Percentiles rank a stretch among this genome's conserved stretches.
These are phyloP conservation scores for Microcebus ravelobensis DNA, from an alignment of 2,113 vertebrate genomes.

Conservation along the genomic window DNA sequence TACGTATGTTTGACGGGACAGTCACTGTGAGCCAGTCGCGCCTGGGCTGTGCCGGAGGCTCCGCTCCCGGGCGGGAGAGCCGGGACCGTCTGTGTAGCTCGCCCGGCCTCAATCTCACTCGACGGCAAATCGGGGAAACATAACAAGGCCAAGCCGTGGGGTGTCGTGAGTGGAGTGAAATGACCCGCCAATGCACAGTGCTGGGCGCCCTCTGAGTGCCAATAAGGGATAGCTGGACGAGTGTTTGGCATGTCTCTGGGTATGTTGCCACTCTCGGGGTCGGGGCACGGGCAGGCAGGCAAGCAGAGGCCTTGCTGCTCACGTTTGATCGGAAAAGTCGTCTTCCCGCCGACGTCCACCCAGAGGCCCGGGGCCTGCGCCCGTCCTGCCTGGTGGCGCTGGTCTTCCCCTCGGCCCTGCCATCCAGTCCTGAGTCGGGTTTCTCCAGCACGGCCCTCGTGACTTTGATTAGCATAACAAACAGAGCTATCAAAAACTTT, in stretches of 20 bases:
- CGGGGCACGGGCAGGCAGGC: too few species aligned
- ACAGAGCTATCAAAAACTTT: not conserved
- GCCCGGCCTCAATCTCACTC: not conserved
- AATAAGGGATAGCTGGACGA: not conserved
- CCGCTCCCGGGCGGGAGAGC: too few species aligned
- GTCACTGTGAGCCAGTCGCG: too few species aligned
- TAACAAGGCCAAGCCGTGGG: not conserved
- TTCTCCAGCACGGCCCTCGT: not conserved
- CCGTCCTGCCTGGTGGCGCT: rapidly evolving
- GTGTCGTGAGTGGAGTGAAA: not conserved
- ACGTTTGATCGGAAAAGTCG: not conserved
- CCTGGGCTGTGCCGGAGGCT: not conserved
- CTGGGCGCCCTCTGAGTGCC: rapidly evolving
- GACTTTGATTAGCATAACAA: not conserved
- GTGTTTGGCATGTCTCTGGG: rapidly evolving
- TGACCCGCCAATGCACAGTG: not conserved
- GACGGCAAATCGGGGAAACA: not conserved
- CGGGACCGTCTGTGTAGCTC: not conserved
- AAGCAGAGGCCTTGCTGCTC: not conserved
- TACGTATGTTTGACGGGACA: not conserved
- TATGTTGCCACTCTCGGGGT: rapidly evolving
- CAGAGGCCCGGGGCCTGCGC: rapidly evolving
- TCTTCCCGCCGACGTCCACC: not conserved
- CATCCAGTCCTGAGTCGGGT: not conserved
- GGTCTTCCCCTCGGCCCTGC: not conserved